These are phyloP conservation scores for Gryllus longicercus DNA, from an alignment of 2,888 invertebrate genomes.

Conservation along the genomic window DNA sequence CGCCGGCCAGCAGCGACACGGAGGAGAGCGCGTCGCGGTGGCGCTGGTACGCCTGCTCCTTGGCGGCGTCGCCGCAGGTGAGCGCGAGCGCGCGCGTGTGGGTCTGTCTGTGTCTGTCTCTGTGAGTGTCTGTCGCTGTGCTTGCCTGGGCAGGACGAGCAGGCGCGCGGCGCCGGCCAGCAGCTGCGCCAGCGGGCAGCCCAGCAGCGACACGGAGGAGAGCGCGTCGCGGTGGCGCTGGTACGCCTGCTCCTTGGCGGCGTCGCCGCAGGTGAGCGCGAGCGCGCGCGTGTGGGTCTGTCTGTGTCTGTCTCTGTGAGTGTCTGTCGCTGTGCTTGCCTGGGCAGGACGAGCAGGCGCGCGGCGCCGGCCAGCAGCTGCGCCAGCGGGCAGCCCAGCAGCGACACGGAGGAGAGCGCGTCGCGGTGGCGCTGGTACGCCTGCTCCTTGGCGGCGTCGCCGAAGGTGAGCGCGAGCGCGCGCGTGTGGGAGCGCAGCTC, in stretches of 20 bases:
- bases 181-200: slow-evolving; percentile 61
- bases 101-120: no score
- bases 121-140: no score
- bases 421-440: slow-evolving; percentile 64
- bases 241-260: slow-evolving; percentile 64
- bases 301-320: no score
- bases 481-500: slow-evolving; percentile 66
- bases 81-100: slow-evolving; percentile 64
- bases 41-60: slow-evolving; percentile 64
- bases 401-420: slow-evolving; percentile 61
- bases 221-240: slow-evolving; percentile 62
- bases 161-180: slow-evolving; percentile 52
- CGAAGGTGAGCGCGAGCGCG: slow-evolving; percentile 63
- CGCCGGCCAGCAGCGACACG: slow-evolving; percentile 53
- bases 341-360: slow-evolving; percentile 56
- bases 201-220: slow-evolving; percentile 61
- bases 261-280: slow-evolving; percentile 63
- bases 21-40: slow-evolving; percentile 65
- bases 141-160: slow-evolving; percentile 56
- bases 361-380: slow-evolving; percentile 53
- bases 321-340: slow-evolving; percentile 44
- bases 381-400: slow-evolving; percentile 62
- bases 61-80: slow-evolving; percentile 61
- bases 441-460: slow-evolving; percentile 61
- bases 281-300: slow-evolving; percentile 65